Base-by-base conservation (phyloP, 2,113 vertebrate species). In the Gobio gobio region DNA sequence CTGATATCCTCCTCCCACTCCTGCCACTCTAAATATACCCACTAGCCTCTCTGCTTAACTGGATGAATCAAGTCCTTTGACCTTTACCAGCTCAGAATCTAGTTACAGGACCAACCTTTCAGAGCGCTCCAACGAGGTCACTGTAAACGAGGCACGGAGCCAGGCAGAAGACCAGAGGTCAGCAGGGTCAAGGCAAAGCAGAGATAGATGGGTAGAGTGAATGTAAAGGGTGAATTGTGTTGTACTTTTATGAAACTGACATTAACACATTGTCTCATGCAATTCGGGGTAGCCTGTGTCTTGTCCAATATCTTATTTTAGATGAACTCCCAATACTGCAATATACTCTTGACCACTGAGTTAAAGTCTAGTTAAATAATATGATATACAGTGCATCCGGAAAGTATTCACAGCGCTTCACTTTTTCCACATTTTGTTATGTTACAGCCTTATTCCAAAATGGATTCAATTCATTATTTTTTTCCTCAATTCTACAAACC, bases 91-190 rank as follows among this genome's bases (percentile, higher is more conserved):
- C 64, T 73, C 70, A 89, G 93, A 90, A 91, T 96, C 92, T 86
- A 86, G 90, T 97, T 97, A 96, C 96, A 96, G 87, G 78, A 83
- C 22, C 88, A 93, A 94, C 95, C 94, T 97, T 96, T 94, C 87
- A 76, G 75, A 43, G 78, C 88, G 49, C 66, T 76, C 91, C 90
- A 88, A 73, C 33, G 13, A 77, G 90, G 91, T 88, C 90, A 90
- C 74, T 82, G 84, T 70, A 73, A 78, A 83, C 5, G 36, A 84
- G 76, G 86, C 45, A 74, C 54, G 82, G 80, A 86, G 26, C 47
- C 47, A 90, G 82, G 84, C 74, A 89, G 89, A 94, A 94, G 91
- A 90, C 91, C 86, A 88, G 66, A 47, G 89, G 18, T 72, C 83
- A 84, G 59, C 83, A 84, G 59, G 61, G 49, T 79, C 81, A 79